A percentile compares a stretch with the other conserved stretches of the same genome.
Evolutionary conservation across 2,888 invertebrate genomes (phyloP).

Genomic region (Athripsodes cinereus): DNA sequence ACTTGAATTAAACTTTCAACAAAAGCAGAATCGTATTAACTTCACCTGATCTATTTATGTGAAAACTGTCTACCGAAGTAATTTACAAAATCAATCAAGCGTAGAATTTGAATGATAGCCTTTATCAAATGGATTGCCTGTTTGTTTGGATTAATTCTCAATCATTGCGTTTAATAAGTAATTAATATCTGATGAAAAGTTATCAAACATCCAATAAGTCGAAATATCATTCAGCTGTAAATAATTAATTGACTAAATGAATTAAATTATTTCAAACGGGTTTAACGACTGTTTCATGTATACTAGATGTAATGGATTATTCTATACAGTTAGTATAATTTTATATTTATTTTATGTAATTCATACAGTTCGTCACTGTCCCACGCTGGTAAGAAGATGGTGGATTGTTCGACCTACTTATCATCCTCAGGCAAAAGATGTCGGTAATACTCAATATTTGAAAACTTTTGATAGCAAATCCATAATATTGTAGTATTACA

Average conservation of each 20-base stretch:
- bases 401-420: neutral
- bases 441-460: neutral
- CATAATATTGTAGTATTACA: neutral
- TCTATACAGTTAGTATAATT: too few species aligned
- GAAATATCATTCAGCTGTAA: too few species aligned
- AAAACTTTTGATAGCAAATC: neutral
- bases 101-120: neutral
- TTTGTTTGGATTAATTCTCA: neutral
- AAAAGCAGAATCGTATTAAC: neutral
- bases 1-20: constrained; percentile 20
- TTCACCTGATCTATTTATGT: neutral
- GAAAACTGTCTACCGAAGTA: neutral
- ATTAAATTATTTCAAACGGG: too few species aligned
- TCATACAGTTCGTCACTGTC: neutral
- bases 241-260: too few species aligned
- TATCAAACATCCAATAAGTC: too few species aligned
- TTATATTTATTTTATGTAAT: too few species aligned
- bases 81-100: neutral
- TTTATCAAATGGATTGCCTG: neutral
- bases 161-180: too few species aligned
- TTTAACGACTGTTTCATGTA: too few species aligned
- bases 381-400: neutral
- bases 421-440: neutral
- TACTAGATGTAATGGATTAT: too few species aligned
- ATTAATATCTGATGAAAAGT: too few species aligned